Evolutionary conservation across 2,113 vertebrate genomes (phyloP), one percentile per base, ranked within the genome.

Genomic region (Neolamprologus ventralis): DNA sequence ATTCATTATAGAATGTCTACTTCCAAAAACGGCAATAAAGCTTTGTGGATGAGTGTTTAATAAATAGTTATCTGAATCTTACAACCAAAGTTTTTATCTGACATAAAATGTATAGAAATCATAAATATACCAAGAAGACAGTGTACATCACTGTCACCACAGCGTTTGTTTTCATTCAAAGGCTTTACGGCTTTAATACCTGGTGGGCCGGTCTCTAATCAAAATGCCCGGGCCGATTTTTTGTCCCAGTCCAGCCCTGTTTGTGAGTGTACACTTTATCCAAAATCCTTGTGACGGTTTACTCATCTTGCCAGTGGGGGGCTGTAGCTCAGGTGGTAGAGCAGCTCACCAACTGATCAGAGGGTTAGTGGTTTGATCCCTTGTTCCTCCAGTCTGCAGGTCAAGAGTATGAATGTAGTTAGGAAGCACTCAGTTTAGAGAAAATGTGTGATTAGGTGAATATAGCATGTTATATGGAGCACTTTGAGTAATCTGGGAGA

Each of bases 321-420:
- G 12, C 23, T 16, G 55, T 58, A 28, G 26, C 5, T 58, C 26
- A 58, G 26, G 2, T 0, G 1, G 55, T 58, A 58, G 55, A 58
- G 55, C 7, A 58, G 55, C 13, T 58, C 55, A 4, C 5, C 13
- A 6, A 9, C 7, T 28, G 5, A 9, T 58, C 0, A 1, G 7
- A 16, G 17, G 55, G 14, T 17, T 58, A 58, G 26, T 31, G 26
- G 55, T 0, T 58, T 0, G 2, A 58, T 58, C 14, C 26, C 26
- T 31, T 31, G 14, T 2, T 31, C 5, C 14, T 26, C 23, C 23
- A 3, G 23, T 26, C 23, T 17, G 14, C 14, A 31, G 14, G 14
- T 31, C 26, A 17, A 28, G 5, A 9, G 5, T 31, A 16, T 58
- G 26, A 58, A 31, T 58, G 14, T 31, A 17, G 26, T 58, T 31